These are phyloP conservation scores for Hermetia illucens DNA, from an alignment of 1,140 invertebrate genomes.

Conservation along the genomic window DNA sequence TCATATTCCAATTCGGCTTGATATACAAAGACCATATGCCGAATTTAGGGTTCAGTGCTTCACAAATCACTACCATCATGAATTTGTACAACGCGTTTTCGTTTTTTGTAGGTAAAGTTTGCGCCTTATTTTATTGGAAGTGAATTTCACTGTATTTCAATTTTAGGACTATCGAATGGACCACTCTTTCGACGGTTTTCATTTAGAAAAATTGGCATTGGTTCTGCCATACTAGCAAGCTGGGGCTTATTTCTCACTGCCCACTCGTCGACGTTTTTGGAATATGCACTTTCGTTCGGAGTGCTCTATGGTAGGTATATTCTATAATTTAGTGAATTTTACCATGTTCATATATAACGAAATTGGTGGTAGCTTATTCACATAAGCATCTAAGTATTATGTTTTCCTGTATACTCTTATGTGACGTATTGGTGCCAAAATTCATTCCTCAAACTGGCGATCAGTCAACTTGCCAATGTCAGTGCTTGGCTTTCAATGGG, in stretches of 20 bases:
- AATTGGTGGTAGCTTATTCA: no score
- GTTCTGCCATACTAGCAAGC: slow-evolving; percentile 39
- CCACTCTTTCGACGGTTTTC: slow-evolving; percentile 45
- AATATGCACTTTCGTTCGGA: slow-evolving; percentile 44
- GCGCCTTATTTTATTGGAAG: background rate
- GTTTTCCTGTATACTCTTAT: no score
- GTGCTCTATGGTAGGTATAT: slow-evolving; percentile 37
- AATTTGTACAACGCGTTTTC: slow-evolving; percentile 48
- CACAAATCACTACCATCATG: slow-evolving; percentile 46
- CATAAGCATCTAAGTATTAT: no score
- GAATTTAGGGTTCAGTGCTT: slow-evolving; percentile 37
- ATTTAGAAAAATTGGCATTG: slow-evolving; percentile 43
- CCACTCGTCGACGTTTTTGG: slow-evolving; percentile 37
- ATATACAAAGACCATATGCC: slow-evolving; percentile 43
- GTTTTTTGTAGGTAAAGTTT: slow-evolving; percentile 28
- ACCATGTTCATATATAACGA: no score
- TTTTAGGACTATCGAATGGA: slow-evolving; percentile 42
- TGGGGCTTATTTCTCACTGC: slow-evolving; percentile 39
- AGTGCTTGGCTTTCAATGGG: no score
- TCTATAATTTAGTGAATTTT: no score
- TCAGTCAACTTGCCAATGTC: no score
- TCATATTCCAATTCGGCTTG: slow-evolving; percentile 50
- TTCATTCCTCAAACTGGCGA: no score
- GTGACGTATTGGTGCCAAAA: no score
- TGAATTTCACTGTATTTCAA: slow-evolving; percentile 1